Evolutionary conservation across 2,113 vertebrate species (phyloP).

Genomic region (Trematomus loennbergii): DNA sequence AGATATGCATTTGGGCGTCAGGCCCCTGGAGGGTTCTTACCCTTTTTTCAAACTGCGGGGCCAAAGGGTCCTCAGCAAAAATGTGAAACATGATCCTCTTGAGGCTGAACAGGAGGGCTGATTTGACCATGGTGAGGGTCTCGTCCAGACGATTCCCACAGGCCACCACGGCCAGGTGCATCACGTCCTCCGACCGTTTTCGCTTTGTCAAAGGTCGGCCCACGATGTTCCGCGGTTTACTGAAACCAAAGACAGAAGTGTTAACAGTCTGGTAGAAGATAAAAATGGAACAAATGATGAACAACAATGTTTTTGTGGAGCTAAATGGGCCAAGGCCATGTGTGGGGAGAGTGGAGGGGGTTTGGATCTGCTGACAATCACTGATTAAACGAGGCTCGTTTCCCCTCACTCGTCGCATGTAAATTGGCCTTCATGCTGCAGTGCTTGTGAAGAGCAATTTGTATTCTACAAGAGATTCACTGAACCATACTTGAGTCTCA

Average conservation of each 20-base stretch:
- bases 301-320: slow-evolving; percentile 2
- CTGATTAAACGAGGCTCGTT: slow-evolving; percentile 27
- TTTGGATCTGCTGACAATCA: slow-evolving; percentile 31
- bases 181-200: slow-evolving; percentile 79
- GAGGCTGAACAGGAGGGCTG: slow-evolving; percentile 93
- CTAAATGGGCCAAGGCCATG: slow-evolving; percentile 39
- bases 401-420: slow-evolving; percentile 35
- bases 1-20: not conserved
- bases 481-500: not conserved
- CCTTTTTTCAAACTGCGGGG: slow-evolving; percentile 89
- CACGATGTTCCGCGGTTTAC: slow-evolving; percentile 53
- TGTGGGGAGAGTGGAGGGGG: not conserved
- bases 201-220: slow-evolving; percentile 49
- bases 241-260: slow-evolving; percentile 21
- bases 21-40: slow-evolving; percentile 74
- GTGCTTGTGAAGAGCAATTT: slow-evolving; percentile 12
- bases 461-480: slow-evolving; percentile 6
- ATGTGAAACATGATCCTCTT: slow-evolving; percentile 95
- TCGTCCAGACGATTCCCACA: slow-evolving; percentile 95
- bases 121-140: slow-evolving; percentile 96
- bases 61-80: slow-evolving; percentile 92
- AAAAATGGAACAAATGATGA: not conserved
- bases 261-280: not conserved
- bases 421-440: slow-evolving; percentile 26
- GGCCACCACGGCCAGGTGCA: slow-evolving; percentile 97